Base-by-base conservation (phyloP, 2,797 vertebrate genomes). In the Dermochelys coriacea region DNA sequence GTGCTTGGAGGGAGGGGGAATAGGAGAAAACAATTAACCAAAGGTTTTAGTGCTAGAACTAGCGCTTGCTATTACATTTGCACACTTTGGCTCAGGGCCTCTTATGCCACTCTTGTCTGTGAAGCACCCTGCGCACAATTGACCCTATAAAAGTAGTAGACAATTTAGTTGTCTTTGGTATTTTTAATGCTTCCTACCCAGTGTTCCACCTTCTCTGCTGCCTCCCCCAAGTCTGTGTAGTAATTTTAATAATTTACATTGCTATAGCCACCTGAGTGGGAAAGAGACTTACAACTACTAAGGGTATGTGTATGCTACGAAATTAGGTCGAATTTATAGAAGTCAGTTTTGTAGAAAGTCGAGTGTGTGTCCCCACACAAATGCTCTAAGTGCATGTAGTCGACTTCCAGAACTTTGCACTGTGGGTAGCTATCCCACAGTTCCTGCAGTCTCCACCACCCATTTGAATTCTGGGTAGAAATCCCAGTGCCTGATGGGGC, bases 1-100 rank as follows among this genome's bases (percentile, higher is more conserved):
- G 59, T 96, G 88, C 94, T 74, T 86, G 84, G 79, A 93, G 71
- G 91, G 52, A 93, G 47, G 37, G 80, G 91, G 93, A 94, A 82
- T 79, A 87, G 87, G 91, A 50, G 57, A 92, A 93, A 90, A 78
- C 64, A 86, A 89, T 79, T 91, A 94, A 87, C 68, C 54, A 47
- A 81, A 64, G 80, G 88, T 4, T 11, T 90, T 25, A 77, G 37
- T 57, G 54, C 85, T 95, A 88, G 79, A 77, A 89, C 23, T 71
- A 86, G 41, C n/a, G 31, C 84, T 96, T 34, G 85, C 87, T 89
- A 8, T 90, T 95, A 2, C 7, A 25, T 81, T 92, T 93, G 96
- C 90, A 92, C 50, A 12, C 51, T 96, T 91, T 74, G 78, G 88
- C 27, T 89, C 90, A 16, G 0, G 64, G 57, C 51, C 12, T 57